Evolutionary conservation across 2,888 invertebrate genomes (phyloP).

Genomic region (Onchidella celtica): DNA sequence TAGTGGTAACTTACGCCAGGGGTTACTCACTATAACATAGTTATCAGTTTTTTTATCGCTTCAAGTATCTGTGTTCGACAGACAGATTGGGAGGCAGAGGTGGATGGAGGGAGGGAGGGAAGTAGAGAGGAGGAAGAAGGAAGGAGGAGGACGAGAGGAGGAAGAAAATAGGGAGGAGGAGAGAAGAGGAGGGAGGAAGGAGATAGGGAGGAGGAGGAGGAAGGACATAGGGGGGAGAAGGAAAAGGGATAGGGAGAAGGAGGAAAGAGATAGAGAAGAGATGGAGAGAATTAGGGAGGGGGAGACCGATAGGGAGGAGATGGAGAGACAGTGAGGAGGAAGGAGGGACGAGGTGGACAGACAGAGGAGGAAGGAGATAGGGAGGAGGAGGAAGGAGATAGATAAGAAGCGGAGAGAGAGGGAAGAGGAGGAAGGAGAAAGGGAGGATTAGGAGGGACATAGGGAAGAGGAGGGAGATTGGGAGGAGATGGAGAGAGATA

Average conservation of each 20-base stretch:
- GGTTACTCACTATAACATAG: no score
- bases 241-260: neutral
- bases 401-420: neutral
- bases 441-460: neutral
- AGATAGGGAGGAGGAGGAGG: neutral
- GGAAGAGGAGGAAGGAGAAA: neutral
- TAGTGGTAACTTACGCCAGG: no score
- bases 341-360: neutral
- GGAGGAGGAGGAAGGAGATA: neutral
- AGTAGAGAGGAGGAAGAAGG: neutral
- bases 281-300: neutral
- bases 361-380: neutral
- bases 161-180: neutral
- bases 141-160: neutral
- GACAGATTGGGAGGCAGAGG: no score
- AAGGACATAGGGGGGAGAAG: neutral
- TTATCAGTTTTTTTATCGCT: no score
- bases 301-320: no score
- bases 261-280: no score
- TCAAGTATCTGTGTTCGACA: no score
- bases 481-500: conserved; percentile 9
- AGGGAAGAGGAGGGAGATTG: neutral
- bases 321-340: conserved; percentile 19
- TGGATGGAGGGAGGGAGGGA: no score
- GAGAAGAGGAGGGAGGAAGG: neutral